Evolutionary conservation across 2,888 invertebrate species (phyloP).

Genomic region (Kuschelorhynchus macadamiae): DNA sequence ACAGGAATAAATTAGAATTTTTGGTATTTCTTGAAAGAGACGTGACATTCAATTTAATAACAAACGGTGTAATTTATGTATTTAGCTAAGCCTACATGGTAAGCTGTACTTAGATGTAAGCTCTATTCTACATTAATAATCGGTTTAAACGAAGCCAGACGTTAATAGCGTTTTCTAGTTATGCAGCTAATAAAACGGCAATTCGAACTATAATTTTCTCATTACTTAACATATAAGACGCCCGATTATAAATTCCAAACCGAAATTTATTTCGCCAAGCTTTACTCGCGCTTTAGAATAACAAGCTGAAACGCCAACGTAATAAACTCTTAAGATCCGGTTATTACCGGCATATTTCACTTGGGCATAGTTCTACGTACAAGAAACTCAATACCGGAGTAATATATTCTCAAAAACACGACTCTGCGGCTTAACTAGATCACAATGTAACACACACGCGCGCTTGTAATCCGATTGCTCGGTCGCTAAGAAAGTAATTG

Average conservation of each 20-base stretch:
- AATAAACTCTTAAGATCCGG: slow-evolving; percentile 18
- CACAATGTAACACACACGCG: slow-evolving; percentile 32
- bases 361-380: slow-evolving; percentile 16
- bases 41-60: too few species aligned
- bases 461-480: slow-evolving; percentile 17
- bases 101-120: too few species aligned
- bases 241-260: slow-evolving; percentile 12
- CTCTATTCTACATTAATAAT: too few species aligned
- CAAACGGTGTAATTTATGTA: too few species aligned
- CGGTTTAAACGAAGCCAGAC: too few species aligned
- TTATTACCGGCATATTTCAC: slow-evolving; percentile 41
- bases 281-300: slow-evolving; percentile 16
- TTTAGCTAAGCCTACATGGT: too few species aligned
- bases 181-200: too few species aligned
- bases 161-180: too few species aligned
- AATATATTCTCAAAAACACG: slow-evolving; percentile 44
- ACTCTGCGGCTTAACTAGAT: slow-evolving; percentile 40
- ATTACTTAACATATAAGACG: slow-evolving; percentile 21
- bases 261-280: slow-evolving; percentile 23
- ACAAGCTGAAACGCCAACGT: slow-evolving; percentile 29
- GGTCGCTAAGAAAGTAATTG: slow-evolving; percentile 35
- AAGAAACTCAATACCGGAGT: slow-evolving; percentile 34
- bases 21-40: too few species aligned
- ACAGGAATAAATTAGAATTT: too few species aligned
- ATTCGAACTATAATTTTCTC: background rate